phyloP scores from a whole-genome alignment of 2,888 invertebrate species.

The Cyaniris semiargus region DNA sequence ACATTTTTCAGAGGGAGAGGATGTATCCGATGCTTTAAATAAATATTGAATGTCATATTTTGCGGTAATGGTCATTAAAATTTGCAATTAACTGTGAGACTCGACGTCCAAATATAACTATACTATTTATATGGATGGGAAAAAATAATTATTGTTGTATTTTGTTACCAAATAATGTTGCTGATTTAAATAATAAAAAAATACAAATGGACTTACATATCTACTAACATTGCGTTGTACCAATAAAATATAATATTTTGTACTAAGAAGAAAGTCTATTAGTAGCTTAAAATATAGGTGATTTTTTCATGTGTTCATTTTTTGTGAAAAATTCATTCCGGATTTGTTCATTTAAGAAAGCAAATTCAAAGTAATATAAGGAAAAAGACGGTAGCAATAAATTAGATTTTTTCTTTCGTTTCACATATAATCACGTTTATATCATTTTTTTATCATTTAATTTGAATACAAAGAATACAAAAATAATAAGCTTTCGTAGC shows the following conservation, averaged over 20 bases:
- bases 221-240: not conserved
- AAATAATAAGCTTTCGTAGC: not conserved
- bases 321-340: not conserved
- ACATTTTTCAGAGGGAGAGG: not conserved
- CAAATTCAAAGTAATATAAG: not conserved
- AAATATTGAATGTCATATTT: not conserved
- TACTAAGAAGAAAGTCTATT: not conserved
- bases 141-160: not conserved
- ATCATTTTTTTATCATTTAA: too few relatives aligned
- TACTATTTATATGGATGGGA: not conserved
- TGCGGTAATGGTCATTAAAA: conserved; percentile 12
- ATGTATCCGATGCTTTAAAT: not conserved
- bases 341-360: not conserved
- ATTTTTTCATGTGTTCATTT: not conserved
- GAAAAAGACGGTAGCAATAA: not conserved
- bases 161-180: not conserved
- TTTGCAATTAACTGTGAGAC: not conserved
- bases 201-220: not conserved
- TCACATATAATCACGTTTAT: too few relatives aligned
- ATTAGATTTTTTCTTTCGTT: not conserved
- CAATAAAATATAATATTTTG: not conserved
- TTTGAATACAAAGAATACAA: not conserved
- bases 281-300: too few relatives aligned
- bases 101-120: not conserved
- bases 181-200: not conserved